Base-by-base conservation (phyloP, 2,797 vertebrate species). In the Paratrypauchen microcephalus region DNA sequence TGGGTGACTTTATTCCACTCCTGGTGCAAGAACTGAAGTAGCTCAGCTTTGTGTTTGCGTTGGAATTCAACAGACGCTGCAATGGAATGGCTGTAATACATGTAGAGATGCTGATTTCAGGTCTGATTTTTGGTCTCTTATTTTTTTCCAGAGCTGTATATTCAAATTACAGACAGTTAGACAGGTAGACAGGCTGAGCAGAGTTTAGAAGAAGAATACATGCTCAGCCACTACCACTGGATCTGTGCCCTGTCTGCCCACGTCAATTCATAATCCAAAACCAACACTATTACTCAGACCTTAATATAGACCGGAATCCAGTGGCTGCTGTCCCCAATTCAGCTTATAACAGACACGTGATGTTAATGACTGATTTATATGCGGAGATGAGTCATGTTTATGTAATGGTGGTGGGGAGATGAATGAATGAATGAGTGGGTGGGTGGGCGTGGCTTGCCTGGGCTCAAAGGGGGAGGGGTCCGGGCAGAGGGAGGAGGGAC, bases 391-490 rank as follows among this genome's bases (percentile, higher is more conserved):
- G 83, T 81, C 88, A 85, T 79, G 87, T 85, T 88, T 86, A 79
- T 86, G 88, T 86, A 82, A 84, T 82, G 79, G 70, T 77, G 82
- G 84, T 85, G 84, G 74, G 82, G 72, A 73, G 80, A 77, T 75
- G 81, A 79, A 56, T 52, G 48, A 52, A 8, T 24, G 54, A 24
- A 9, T 11, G 54, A 15, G 54, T n/a, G 23, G 23, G 1, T 3
- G 8, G 11, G 54, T 7, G 47, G 16, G n/a, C 16, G 32, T 32
- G 30, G 30, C 30, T 32, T 50, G 18, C 16, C 24, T 15, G 78
- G 84, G 83, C 84, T 87, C 82, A 70, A 75, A 86, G 83, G 80
- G 87, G 84, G 80, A 86, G 84, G 80, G 80, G 86, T 88, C 76
- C 70, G 32, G 64, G 69, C 68, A 76, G 75, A 78, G 79, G 23